phyloP scores from a whole-genome alignment of 2,797 vertebrate genomes.

The Trematocara caparti region DNA sequence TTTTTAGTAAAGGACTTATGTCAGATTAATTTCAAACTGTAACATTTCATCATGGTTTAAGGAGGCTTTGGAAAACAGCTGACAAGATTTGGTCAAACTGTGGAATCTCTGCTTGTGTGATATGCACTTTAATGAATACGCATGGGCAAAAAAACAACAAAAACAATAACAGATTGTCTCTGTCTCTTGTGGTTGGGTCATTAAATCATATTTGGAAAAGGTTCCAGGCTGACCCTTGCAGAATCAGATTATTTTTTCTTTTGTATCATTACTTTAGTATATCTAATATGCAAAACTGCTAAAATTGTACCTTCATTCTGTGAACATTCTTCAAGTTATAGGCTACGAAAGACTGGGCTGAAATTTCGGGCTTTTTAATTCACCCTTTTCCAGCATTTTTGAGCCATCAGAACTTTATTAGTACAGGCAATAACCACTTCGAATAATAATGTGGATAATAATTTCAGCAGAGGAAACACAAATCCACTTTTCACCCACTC shows the following conservation, averaged over 20 bases:
- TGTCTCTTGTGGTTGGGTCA: neutral
- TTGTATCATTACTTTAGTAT: neutral
- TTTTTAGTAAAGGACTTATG: neutral
- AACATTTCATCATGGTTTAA: neutral
- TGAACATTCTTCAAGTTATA: neutral
- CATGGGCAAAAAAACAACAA: neutral
- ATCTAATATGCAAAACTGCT: neutral
- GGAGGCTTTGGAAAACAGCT: neutral
- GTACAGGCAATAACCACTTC: neutral
- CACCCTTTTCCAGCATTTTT: neutral
- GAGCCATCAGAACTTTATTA: neutral
- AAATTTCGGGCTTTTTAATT: neutral
- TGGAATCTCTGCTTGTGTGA: neutral
- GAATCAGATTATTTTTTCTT: fast-evolving
- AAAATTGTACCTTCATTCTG: neutral
- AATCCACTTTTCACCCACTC: neutral
- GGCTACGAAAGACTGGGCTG: neutral
- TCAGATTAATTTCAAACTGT: neutral
- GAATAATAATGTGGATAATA: neutral
- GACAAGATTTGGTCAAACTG: neutral
- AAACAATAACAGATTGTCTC: neutral
- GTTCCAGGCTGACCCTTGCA: neutral
- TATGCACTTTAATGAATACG: neutral
- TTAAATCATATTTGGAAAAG: neutral
- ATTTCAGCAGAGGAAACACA: neutral